Evolutionary conservation across 2,113 vertebrate species (phyloP).

Genomic region (Xenotilapia leptura): DNA sequence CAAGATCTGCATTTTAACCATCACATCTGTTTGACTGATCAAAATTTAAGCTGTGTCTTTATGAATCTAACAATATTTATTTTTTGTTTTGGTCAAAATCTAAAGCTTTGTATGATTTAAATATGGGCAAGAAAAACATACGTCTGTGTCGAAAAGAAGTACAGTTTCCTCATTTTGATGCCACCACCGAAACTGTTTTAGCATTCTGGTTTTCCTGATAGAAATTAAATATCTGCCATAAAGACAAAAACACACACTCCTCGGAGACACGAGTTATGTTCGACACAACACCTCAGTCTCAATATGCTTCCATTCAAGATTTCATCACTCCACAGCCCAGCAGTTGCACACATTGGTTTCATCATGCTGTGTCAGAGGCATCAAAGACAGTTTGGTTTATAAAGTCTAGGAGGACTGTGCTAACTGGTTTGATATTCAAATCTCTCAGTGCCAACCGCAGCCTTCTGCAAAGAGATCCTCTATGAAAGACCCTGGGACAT

Average conservation of each 20-base stretch:
- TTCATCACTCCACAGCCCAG: constrained; percentile 20
- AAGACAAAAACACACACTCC: neutral
- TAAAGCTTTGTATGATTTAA: neutral
- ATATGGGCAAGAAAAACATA: neutral
- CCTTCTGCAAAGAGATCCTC: neutral
- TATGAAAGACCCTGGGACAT: neutral
- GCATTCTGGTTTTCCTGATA: neutral
- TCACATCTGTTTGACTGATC: neutral
- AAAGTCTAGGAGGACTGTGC: neutral
- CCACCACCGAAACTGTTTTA: neutral
- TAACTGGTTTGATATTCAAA: neutral
- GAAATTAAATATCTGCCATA: neutral
- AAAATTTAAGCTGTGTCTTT: neutral
- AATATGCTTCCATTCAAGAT: constrained; percentile 19
- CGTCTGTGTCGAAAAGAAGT: neutral
- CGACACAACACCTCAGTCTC: neutral
- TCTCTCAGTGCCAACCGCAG: neutral
- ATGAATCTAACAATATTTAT: neutral
- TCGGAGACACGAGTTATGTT: neutral
- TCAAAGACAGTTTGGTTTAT: constrained; percentile 42
- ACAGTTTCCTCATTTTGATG: neutral
- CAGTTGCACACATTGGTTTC: constrained; percentile 2
- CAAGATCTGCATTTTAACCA: neutral
- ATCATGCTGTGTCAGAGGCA: constrained; percentile 39
- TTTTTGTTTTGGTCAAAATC: neutral